These are phyloP conservation scores for Psix sp. DNA, from an alignment of 1,140 invertebrate genomes.

Conservation along the genomic window DNA sequence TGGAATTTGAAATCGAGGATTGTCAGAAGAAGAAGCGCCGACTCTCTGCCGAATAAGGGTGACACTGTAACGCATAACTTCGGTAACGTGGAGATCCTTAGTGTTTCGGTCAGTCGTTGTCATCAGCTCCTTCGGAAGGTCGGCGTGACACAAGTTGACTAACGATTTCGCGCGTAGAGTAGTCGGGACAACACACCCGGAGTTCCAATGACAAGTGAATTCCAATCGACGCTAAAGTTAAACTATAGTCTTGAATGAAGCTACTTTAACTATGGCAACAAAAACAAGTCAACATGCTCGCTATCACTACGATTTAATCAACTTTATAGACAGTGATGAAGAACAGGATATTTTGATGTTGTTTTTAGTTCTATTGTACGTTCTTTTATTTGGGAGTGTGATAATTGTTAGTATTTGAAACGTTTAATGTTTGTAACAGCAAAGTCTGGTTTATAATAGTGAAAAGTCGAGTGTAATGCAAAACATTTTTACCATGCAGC, in stretches of 20 bases:
- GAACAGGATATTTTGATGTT: too few species aligned
- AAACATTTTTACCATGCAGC: too few species aligned
- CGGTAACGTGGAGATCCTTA: constrained; percentile 68
- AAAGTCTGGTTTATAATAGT: too few species aligned
- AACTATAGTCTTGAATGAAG: constrained; percentile 17
- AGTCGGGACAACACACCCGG: constrained; percentile 10
- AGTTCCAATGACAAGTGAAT: constrained; percentile 17
- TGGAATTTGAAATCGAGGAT: too few species aligned
- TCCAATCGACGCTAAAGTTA: too few species aligned
- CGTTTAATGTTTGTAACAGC: background rate
- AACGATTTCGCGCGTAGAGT: constrained; percentile 15
- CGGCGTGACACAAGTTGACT: constrained; percentile 18
- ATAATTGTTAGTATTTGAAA: too few species aligned
- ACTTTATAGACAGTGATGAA: too few species aligned
- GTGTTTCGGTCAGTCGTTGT: constrained; percentile 27
- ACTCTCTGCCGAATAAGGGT: constrained; percentile 63
- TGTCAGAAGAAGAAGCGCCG: too few species aligned
- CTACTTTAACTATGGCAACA: constrained; percentile 33
- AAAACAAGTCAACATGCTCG: constrained; percentile 24
- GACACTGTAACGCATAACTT: constrained; percentile 66
- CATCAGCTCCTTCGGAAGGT: constrained; percentile 35
- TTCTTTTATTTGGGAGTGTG: too few species aligned
- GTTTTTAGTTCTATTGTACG: background rate
- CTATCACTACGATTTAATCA: constrained; percentile 11
- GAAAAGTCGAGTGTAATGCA: too few species aligned